These are phyloP conservation scores for Caenorhabditis macrosperma DNA, from an alignment of 2,888 invertebrate genomes.

Conservation along the genomic window DNA sequence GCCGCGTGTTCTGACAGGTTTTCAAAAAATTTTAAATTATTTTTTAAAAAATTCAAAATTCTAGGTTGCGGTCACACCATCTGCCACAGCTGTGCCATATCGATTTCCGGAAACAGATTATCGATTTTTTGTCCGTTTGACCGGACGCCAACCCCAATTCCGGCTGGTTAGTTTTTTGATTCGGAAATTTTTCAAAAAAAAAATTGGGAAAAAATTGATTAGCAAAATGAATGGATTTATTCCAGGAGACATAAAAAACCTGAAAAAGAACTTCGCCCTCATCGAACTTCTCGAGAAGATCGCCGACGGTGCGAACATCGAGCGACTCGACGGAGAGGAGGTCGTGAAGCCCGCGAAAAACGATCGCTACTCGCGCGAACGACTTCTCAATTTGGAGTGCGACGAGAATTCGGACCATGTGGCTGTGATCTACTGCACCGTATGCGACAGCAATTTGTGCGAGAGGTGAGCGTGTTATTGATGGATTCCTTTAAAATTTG, in stretches of 20 bases:
- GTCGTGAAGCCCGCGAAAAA: not conserved
- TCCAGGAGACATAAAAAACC: constrained; percentile 80
- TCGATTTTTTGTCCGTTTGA: constrained; percentile 84
- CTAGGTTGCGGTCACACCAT: constrained; percentile 83
- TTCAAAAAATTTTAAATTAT: not conserved
- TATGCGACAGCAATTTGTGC: constrained; percentile 83
- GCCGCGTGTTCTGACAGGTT: constrained; percentile 61
- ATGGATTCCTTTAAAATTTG: too few relatives aligned
- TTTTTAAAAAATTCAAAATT: not conserved
- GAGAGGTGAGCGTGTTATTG: too few relatives aligned
- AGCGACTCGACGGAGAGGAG: not conserved
- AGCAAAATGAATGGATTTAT: too few relatives aligned
- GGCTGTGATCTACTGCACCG: constrained; percentile 84
- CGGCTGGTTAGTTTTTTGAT: constrained; percentile 47
- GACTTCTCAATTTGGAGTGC: constrained; percentile 81
- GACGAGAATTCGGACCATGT: constrained; percentile 84
- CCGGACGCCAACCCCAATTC: constrained; percentile 82
- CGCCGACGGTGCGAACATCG: constrained; percentile 14
- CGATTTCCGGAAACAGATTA: constrained; percentile 39
- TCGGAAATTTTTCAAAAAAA: too few relatives aligned
- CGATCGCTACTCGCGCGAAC: constrained; percentile 53
- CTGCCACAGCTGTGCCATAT: constrained; percentile 83
- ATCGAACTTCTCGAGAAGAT: constrained; percentile 83
- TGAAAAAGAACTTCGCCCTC: constrained; percentile 84
- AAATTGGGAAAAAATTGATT: too few relatives aligned